These are phyloP conservation scores for Camelus dromedarius DNA, from an alignment of 2,113 vertebrate species.

Conservation along the genomic window DNA sequence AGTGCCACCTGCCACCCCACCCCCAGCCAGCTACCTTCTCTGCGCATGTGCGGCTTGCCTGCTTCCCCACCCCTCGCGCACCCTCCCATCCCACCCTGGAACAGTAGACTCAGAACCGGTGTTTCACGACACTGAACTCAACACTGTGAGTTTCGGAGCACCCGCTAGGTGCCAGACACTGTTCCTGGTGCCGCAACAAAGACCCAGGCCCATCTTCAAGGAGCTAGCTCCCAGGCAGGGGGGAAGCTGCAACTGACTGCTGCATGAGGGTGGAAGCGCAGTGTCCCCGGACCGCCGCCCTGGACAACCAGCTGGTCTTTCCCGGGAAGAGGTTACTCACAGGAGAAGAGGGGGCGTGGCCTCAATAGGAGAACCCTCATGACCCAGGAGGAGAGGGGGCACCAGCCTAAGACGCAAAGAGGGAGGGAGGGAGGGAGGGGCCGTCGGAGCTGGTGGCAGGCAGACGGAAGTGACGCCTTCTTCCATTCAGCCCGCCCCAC, in stretches of 20 bases:
- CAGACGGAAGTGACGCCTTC: not conserved
- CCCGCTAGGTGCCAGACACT: no score
- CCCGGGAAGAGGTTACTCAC: not conserved
- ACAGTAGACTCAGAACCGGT: not conserved
- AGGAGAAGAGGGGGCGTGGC: not conserved
- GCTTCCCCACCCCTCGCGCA: not conserved
- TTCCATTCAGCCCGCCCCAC: not conserved
- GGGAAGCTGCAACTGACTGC: no score
- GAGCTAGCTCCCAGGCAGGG: accelerated
- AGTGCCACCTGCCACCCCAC: accelerated
- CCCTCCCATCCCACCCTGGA: not conserved
- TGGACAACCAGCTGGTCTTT: not conserved
- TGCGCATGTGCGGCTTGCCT: accelerated
- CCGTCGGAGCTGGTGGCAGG: accelerated
- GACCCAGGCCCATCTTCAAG: not conserved
- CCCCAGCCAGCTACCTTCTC: not conserved
- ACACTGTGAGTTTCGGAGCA: accelerated
- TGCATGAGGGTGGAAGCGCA: not conserved
- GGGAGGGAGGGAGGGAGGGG: no score
- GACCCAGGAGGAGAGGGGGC: not conserved
- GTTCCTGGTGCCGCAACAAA: not conserved
- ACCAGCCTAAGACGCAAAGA: not conserved
- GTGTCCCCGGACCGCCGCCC: not conserved
- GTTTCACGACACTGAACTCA: no score
- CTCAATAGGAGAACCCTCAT: not conserved